phyloP scores from a whole-genome alignment of 1,140 invertebrate genomes.

The Cydia pomonella region DNA sequence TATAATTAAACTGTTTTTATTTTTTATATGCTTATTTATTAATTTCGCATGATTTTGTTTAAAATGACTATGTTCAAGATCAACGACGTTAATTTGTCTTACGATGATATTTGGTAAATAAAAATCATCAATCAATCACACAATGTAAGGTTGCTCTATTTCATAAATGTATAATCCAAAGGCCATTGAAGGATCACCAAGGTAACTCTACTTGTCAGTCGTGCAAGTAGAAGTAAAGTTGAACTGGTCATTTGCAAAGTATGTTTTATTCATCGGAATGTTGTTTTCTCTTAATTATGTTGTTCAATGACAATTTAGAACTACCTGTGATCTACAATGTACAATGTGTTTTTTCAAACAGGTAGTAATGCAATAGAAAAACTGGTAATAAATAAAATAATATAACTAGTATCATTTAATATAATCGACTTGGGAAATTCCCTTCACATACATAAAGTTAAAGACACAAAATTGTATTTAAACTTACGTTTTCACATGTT shows the following conservation, averaged over 20 bases:
- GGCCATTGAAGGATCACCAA: slow-evolving; percentile 56
- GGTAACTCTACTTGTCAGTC: slow-evolving; percentile 49
- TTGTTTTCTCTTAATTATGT: slow-evolving; percentile 34
- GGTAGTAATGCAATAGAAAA: neutral
- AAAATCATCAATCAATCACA: neutral
- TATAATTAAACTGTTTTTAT: neutral
- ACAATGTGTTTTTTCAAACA: slow-evolving; percentile 11
- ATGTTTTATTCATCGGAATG: slow-evolving; percentile 36
- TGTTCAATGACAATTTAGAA: neutral
- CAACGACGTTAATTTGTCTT: too few species aligned
- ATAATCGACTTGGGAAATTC: neutral
- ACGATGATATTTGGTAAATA: too few species aligned
- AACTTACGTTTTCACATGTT: too few species aligned
- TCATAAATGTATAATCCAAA: slow-evolving; percentile 40
- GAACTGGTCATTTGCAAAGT: slow-evolving; percentile 12
- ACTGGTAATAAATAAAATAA: neutral
- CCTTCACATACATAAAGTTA: neutral
- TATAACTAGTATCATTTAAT: neutral
- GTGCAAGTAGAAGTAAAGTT: slow-evolving; percentile 40
- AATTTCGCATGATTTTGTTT: too few species aligned
- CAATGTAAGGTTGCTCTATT: slow-evolving; percentile 2
- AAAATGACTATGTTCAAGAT: too few species aligned
- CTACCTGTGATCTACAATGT: neutral
- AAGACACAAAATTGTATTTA: neutral
- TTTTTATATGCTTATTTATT: neutral